Evolutionary conservation across 2,113 vertebrate genomes (phyloP), one percentile per base, ranked within the genome.

Genomic region (Diphyllodes magnificus): DNA sequence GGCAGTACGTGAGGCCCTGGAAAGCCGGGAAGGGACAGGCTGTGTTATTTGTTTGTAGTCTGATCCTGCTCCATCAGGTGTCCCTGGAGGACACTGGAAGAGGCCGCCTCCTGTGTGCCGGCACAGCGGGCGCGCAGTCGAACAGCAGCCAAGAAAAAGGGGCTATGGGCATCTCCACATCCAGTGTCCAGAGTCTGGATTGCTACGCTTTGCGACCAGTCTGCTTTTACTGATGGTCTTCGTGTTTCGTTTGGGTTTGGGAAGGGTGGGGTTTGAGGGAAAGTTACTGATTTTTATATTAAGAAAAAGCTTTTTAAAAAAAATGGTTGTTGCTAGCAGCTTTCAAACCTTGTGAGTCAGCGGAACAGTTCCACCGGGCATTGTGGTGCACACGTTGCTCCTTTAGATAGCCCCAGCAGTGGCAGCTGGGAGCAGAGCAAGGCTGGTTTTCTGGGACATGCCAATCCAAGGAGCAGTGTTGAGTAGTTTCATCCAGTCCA

Each of bases 181-280:
- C 50, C 59, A 7, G 10, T 0, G 15, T 9, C 73, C 47, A 9
- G 0, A 17, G 24, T 12, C 24, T 45, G 3, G 5, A 9, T 3
- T 17, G 63, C 42, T 31, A 0, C 0, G 0, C 21, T 40, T 77
- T 27, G 56, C n/a, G 9, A 15, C 17, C 25, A 2, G 33, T 10
- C 45, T 81, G 25, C 22, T 59, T 44, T 63, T 33, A 44, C 47
- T 31, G 28, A 23, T 37, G 53, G 17, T 56, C 44, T 23, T 72
- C 37, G 0, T 23, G 33, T 45, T 85, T 35, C n/a, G 3, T 37
- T 68, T 47, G 31, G 27, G 4, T 40, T 73, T n/a, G 33, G 15
- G 18, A 45, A 44, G 11, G 22, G 21, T 33, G 17, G 15, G 7
- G 4, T 44, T 60, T 44, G 7, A 53, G 22, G 16, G 5, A 37